phyloP scores from a whole-genome alignment of 2,888 invertebrate genomes.

The Andrena camellia region DNA sequence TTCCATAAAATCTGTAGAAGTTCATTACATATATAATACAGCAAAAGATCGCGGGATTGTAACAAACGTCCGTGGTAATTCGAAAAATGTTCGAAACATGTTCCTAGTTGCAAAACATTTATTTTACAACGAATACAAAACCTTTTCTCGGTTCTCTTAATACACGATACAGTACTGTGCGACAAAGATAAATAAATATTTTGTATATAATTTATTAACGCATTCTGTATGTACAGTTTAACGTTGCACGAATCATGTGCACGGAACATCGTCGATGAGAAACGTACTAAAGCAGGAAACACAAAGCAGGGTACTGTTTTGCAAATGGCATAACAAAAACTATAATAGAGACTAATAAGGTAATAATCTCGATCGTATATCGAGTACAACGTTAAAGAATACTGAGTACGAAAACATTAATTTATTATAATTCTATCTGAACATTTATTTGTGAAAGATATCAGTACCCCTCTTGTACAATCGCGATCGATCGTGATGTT shows the following conservation, averaged over 20 bases:
- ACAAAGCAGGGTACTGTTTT: slow-evolving; percentile 4
- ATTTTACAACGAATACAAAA: slow-evolving; percentile 21
- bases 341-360: not conserved
- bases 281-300: slow-evolving; percentile 11
- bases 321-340: slow-evolving; percentile 14
- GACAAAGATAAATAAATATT: not conserved
- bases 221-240: slow-evolving; percentile 11
- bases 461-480: not conserved
- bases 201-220: slow-evolving; percentile 15
- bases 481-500: not conserved
- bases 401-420: slow-evolving; percentile 1
- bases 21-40: slow-evolving; percentile 2
- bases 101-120: not conserved
- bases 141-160: not conserved
- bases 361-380: not conserved
- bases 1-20: slow-evolving; percentile 24
- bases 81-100: slow-evolving; percentile 2
- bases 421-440: not conserved
- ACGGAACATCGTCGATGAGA: not conserved
- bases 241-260: not conserved
- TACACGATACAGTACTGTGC: not conserved
- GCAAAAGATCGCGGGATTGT: slow-evolving; percentile 9
- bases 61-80: slow-evolving; percentile 23
- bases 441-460: slow-evolving; percentile 19
- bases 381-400: not conserved